Base-by-base conservation (phyloP, 1,140 invertebrate genomes). In the Orius insidiosus region DNA sequence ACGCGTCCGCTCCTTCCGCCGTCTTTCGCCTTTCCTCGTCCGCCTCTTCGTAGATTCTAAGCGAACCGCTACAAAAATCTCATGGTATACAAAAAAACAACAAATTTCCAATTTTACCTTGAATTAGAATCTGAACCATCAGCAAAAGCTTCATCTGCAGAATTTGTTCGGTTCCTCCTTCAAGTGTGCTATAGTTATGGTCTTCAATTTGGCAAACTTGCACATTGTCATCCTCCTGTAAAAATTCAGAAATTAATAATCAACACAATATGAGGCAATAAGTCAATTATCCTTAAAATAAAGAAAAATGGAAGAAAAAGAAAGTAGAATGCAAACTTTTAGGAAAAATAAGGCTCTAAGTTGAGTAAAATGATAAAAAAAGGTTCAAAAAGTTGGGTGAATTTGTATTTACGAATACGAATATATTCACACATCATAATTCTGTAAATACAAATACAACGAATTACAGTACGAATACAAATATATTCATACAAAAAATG, bases 1-100 rank as follows among this genome's bases (percentile, higher is more conserved):
- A 60, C 0, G 81, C 81, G 54, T 85, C 80, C 0, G 57, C 57
- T 47, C 81, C 82, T 60, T 85, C 81, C 11, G 74, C 78, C 41
- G 82, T 78, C 52, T 77, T 77, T 41, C 78, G 69, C 57, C 78
- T 75, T 58, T 84, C 80, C 52, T 80, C 78, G 2, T 50, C 41
- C 5, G 34, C 32, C 10, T 49, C 47, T 31, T 44, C 41, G 34
- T 42, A 49, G 24, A n/a, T 48, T 30, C 39, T 24, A 5, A 48
- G 18, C 6, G 46, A 48, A 32, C 46, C 41, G 31, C 65, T 32
- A 64, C 63, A 36, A 32, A 44, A 42, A 5, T 4, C 3, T 36
- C 35, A 15, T 4, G 35, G 9, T 36, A 36, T 36, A 11, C 6
- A 36, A 11, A 11, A 36, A n/a, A 36, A 4, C 14, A 10, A 9